These are phyloP conservation scores for Nomada goodeniana DNA, from an alignment of 2,888 invertebrate species.

Conservation along the genomic window DNA sequence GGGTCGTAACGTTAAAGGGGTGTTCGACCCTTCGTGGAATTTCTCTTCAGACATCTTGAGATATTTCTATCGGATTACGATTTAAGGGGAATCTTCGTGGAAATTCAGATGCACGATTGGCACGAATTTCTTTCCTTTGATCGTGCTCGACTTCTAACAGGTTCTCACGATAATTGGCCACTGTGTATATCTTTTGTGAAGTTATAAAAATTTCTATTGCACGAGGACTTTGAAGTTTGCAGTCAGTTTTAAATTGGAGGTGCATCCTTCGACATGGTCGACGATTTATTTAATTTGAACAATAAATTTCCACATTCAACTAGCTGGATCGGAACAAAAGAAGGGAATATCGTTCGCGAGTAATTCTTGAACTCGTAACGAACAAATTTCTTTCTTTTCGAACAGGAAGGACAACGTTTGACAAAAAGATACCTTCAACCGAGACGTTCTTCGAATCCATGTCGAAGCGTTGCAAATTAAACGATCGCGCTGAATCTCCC, in stretches of 20 bases:
- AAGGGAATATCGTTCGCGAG: conserved; percentile 10
- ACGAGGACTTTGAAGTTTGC: no score
- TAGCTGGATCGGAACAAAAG: not conserved
- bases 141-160: not conserved
- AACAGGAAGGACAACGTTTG: not conserved
- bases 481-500: no score
- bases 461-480: conserved; percentile 56
- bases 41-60: conserved; percentile 55
- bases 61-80: conserved; percentile 65
- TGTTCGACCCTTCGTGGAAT: conserved; percentile 62
- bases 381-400: no score
- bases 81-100: conserved; percentile 60
- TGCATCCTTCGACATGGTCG: no score
- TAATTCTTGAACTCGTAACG: not conserved
- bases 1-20: conserved; percentile 70
- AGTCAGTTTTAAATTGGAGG: no score
- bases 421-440: not conserved
- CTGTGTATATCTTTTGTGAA: no score
- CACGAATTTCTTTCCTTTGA: conserved; percentile 21
- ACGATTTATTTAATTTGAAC: no score
- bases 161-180: no score
- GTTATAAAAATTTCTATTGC: no score
- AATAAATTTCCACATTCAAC: conserved; percentile 3
- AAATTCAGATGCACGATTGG: conserved; percentile 27
- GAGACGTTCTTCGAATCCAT: conserved; percentile 46